Conservation (phyloP, 2,113 vertebrate genomes). For the Eulemur macaco region DNA sequence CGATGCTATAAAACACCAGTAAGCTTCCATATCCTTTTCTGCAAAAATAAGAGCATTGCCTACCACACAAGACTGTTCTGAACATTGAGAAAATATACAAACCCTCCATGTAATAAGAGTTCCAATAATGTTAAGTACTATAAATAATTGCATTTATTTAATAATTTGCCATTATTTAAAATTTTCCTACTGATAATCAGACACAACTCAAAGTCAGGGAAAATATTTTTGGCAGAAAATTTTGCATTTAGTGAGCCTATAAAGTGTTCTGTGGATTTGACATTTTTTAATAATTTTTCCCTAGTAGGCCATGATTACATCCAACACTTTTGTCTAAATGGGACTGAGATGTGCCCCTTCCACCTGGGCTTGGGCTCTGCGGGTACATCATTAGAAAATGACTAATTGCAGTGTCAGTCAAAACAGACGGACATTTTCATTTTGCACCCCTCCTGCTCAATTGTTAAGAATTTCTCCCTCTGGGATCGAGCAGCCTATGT, state of each 20-base stretch:
- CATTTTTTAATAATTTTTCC: neutral
- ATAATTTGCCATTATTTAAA: neutral
- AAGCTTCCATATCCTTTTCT: neutral
- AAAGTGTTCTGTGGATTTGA: too few species aligned
- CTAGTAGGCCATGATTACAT: too few species aligned
- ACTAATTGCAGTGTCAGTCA: neutral
- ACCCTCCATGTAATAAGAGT: too few species aligned
- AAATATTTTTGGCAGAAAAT: neutral
- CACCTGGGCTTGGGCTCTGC: too few species aligned
- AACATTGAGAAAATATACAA: neutral
- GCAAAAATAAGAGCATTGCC: neutral
- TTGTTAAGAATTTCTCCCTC: neutral
- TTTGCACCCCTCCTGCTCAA: too few species aligned
- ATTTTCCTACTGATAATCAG: neutral
- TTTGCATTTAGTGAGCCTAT: neutral
- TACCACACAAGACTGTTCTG: neutral
- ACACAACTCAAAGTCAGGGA: neutral
- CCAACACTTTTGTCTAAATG: neutral
- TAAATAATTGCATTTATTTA: neutral
- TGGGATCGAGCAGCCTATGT: neutral
- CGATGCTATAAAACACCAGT: neutral
- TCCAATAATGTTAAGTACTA: neutral
- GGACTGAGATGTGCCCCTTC: neutral
- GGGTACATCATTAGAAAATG: neutral
- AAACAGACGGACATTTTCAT: neutral